Conservation (phyloP, 2,113 vertebrate genomes). For the Etheostoma spectabile region DNA sequence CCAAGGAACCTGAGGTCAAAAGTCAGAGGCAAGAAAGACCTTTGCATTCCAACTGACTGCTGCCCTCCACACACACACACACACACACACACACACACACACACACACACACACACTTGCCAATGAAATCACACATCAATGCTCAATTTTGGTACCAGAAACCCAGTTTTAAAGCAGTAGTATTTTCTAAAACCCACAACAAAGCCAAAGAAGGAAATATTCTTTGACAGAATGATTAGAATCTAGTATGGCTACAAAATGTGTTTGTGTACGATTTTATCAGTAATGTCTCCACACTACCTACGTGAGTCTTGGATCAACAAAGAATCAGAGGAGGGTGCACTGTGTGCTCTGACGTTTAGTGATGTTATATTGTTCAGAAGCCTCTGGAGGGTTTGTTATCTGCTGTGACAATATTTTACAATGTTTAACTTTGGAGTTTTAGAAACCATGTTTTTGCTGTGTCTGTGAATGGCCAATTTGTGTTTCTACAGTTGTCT, state of each 20-base stretch:
- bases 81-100: constrained; percentile 33
- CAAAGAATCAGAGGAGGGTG: constrained; percentile 41
- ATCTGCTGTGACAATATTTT: constrained; percentile 32
- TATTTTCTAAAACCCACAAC: constrained; percentile 24
- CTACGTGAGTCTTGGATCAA: constrained; percentile 52
- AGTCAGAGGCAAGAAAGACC: constrained; percentile 77
- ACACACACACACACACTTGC: constrained; percentile 28
- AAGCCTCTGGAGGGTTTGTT: constrained; percentile 38
- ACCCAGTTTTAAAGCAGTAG: constrained; percentile 11
- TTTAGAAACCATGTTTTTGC: not conserved
- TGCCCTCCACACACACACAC: constrained; percentile 44
- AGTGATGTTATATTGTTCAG: constrained; percentile 52
- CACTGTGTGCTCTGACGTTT: constrained; percentile 6
- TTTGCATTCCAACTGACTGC: constrained; percentile 79
- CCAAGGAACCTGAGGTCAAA: constrained; percentile 74
- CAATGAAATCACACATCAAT: constrained; percentile 3
- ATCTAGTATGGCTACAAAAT: constrained; percentile 27
- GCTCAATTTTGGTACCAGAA: constrained; percentile 35
- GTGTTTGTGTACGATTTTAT: constrained; percentile 45
- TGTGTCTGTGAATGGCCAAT: not conserved
- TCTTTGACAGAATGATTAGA: constrained; percentile 29
- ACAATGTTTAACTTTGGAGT: constrained; percentile 18
- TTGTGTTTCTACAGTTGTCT: not conserved
- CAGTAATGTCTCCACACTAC: constrained; percentile 13
- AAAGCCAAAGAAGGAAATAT: constrained; percentile 53